These are phyloP conservation scores for Zaprionus vittiger DNA, from an alignment of 1,140 invertebrate genomes.

Conservation along the genomic window DNA sequence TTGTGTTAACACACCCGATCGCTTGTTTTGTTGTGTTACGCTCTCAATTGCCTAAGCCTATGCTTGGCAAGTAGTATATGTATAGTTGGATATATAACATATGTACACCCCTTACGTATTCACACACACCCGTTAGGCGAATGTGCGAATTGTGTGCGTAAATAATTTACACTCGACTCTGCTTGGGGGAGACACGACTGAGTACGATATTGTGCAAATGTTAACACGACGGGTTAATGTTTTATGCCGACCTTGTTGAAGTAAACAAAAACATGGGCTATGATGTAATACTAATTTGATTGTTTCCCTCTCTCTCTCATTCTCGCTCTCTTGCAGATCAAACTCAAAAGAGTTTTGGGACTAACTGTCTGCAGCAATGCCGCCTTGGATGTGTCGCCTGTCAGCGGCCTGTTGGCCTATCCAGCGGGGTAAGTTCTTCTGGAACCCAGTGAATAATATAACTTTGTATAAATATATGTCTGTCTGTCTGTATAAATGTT, in stretches of 20 bases:
- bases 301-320: slow-evolving; percentile 30
- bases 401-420: slow-evolving; percentile 95
- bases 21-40: slow-evolving; percentile 29
- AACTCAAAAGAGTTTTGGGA: slow-evolving; percentile 96
- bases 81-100: slow-evolving; percentile 7
- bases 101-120: slow-evolving; percentile 2
- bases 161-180: slow-evolving; percentile 63
- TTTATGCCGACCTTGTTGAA: slow-evolving; percentile 50
- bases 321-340: slow-evolving; percentile 88
- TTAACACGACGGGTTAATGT: slow-evolving; percentile 26
- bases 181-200: not conserved
- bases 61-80: not conserved
- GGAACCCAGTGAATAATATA: not conserved
- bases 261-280: slow-evolving; percentile 12
- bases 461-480: not conserved
- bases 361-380: slow-evolving; percentile 96
- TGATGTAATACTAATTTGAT: slow-evolving; percentile 65
- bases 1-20: slow-evolving; percentile 47
- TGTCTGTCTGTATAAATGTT: too few species aligned
- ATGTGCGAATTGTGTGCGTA: slow-evolving; percentile 72
- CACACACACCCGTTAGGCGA: slow-evolving; percentile 25
- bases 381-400: slow-evolving; percentile 94
- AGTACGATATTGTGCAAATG: slow-evolving; percentile 30
- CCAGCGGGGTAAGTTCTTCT: slow-evolving; percentile 92
- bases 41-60: slow-evolving; percentile 14